Base-by-base conservation (phyloP, 2,797 vertebrate genomes). In the Phataginus tricuspis region DNA sequence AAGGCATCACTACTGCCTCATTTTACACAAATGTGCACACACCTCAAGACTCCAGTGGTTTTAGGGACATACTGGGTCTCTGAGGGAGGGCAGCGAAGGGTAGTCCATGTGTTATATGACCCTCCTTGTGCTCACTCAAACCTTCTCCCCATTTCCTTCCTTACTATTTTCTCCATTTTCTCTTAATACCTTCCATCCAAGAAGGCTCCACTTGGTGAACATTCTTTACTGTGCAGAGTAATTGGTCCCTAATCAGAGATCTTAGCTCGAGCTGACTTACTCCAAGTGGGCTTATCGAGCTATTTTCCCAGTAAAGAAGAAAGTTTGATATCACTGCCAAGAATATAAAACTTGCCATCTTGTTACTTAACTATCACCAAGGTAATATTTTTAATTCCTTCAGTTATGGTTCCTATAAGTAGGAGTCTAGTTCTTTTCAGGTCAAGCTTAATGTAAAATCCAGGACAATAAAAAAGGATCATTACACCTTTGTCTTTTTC, bases 61-160 rank as follows among this genome's bases (percentile, higher is more conserved):
- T 42, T 57, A 87, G 25, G 23, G 7, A 34, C 2, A 18, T 49
- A 42, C 11, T 29, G 4, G 34, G 37, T 57, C 45, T 71, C 42
- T 59, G 12, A 59, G 18, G 29, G 23, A 79, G 7, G 37, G 4
- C 16, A 68, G 18, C 2, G 1, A 34, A 74, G 25, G n/a, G 14
- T 34, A n/a, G 37, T 19, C 21, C 1, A 2, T 13, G 2, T 34
- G 4, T 39, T 49, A 39, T 5, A 5, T 45, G 14, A 51, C 8
- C 12, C 27, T 61, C 2, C 1, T 4, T 31, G 31, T n/a, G 4
- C 12, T 61, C 34, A 49, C 23, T 21, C 6, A 7, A 8, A 0
- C 5, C 21, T 57, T 42, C 7, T 68, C 5, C 7, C 68, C 14
- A 18, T 66, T 68, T 75, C 6, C 4, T 63, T 31, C 6, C n/a